phyloP scores from a whole-genome alignment of 2,797 vertebrate genomes.

The Anolis apletophallus region DNA sequence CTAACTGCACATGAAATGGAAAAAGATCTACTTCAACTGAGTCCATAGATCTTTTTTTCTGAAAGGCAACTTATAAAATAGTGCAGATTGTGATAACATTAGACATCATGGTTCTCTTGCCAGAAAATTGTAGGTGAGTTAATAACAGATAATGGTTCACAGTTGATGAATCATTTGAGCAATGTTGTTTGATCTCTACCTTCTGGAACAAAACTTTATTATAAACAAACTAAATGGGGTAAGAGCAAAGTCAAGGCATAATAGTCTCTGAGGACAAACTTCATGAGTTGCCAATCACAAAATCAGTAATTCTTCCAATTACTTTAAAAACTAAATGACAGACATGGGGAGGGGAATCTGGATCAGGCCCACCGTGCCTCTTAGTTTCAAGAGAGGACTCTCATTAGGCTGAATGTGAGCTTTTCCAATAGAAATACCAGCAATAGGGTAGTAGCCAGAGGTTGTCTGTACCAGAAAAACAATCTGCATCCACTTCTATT shows the following conservation, averaged over 20 bases:
- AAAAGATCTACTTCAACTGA: constrained; percentile 22
- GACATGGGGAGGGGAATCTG: background rate
- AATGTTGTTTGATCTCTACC: constrained; percentile 64
- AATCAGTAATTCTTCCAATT: background rate
- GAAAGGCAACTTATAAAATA: constrained; percentile 19
- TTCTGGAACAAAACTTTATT: constrained; percentile 53
- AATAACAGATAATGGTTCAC: constrained; percentile 69
- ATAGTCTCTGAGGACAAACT: background rate
- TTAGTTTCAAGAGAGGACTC: background rate
- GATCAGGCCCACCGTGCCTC: background rate
- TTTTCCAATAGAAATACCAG: background rate
- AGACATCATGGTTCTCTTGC: constrained; percentile 63
- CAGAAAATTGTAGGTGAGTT: constrained; percentile 62
- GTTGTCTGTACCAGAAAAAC: too few species aligned
- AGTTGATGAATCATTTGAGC: constrained; percentile 60
- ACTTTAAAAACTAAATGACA: background rate
- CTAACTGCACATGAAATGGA: constrained; percentile 36
- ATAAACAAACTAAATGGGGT: constrained; percentile 30
- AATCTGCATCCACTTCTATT: too few species aligned
- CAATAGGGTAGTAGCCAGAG: background rate
- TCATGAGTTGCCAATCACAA: background rate
- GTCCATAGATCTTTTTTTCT: constrained; percentile 10
- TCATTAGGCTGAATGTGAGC: background rate
- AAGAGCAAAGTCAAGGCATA: constrained; percentile 30
- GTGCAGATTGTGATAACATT: constrained; percentile 32